phyloP scores from a whole-genome alignment of 64 coral and sea anemone genomes.

The Stichodactyla helianthus region DNA sequence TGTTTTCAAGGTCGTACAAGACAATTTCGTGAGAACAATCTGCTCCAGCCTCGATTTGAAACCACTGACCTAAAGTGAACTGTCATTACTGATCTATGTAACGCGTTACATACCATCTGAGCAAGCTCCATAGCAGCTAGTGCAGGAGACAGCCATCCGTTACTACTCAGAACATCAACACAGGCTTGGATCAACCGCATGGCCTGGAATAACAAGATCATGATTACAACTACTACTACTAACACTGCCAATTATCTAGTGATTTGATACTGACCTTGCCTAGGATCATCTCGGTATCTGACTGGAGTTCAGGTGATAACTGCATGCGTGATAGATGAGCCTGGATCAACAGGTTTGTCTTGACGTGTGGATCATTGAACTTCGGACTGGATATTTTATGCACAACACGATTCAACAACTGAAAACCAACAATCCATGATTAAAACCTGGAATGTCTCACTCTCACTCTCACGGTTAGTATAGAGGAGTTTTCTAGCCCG shows the following conservation, averaged over 20 bases:
- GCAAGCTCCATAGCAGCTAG: slow-evolving; percentile 96
- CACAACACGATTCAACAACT: slow-evolving; percentile 84
- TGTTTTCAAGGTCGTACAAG: too few species aligned
- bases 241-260: not conserved
- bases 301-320: slow-evolving; percentile 91
- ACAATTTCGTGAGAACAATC: not conserved
- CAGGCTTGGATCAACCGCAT: slow-evolving; percentile 98
- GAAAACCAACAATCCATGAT: not conserved
- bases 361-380: slow-evolving; percentile 95
- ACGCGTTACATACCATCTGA: slow-evolving; percentile 70
- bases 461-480: too few species aligned
- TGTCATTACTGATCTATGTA: too few species aligned
- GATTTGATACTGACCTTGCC: slow-evolving; percentile 53
- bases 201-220: slow-evolving; percentile 41
- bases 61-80: too few species aligned
- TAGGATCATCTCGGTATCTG: slow-evolving; percentile 93
- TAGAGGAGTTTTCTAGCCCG: too few species aligned
- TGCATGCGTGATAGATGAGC: slow-evolving; percentile 95
- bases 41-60: not conserved
- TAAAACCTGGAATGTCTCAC: not conserved
- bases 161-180: slow-evolving; percentile 97
- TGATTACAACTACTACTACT: not conserved
- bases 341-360: slow-evolving; percentile 91
- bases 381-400: slow-evolving; percentile 86
- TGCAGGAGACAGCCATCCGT: slow-evolving; percentile 95